Evolutionary conservation across 2,888 invertebrate genomes (phyloP).

Genomic region (Endotricha flammealis): DNA sequence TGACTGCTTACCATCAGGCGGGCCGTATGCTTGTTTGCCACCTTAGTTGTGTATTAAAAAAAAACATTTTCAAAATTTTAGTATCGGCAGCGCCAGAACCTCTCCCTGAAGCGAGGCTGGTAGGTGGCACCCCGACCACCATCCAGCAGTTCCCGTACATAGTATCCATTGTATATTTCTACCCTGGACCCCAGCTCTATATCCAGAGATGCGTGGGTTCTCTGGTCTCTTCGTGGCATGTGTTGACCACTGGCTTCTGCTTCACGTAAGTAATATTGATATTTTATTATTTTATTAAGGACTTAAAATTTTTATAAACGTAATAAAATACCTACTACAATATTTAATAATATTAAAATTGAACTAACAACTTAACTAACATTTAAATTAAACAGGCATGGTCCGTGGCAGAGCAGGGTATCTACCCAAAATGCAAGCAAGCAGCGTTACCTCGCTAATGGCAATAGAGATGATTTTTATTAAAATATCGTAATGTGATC

Average conservation of each 20-base stretch:
- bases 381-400: too few species aligned
- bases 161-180: slow-evolving; percentile 26
- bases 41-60: not conserved
- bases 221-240: slow-evolving; percentile 34
- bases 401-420: too few species aligned
- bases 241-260: slow-evolving; percentile 29
- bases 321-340: too few species aligned
- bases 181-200: slow-evolving; percentile 25
- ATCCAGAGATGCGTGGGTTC: slow-evolving; percentile 35
- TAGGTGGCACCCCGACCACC: slow-evolving; percentile 26
- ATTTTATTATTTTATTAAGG: slow-evolving; percentile 1
- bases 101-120: slow-evolving; percentile 6
- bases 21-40: slow-evolving; percentile 5
- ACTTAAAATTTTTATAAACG: too few species aligned
- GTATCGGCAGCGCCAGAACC: not conserved
- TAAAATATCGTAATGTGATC: too few species aligned
- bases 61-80: not conserved
- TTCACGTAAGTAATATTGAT: slow-evolving; percentile 29
- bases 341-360: too few species aligned
- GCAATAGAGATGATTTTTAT: too few species aligned
- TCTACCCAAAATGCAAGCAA: too few species aligned
- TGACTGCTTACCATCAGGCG: slow-evolving; percentile 12
- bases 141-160: slow-evolving; percentile 30
- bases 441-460: too few species aligned
- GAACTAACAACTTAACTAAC: too few species aligned